Conservation (phyloP, 2,888 invertebrate species). For the Acronicta leporina region DNA sequence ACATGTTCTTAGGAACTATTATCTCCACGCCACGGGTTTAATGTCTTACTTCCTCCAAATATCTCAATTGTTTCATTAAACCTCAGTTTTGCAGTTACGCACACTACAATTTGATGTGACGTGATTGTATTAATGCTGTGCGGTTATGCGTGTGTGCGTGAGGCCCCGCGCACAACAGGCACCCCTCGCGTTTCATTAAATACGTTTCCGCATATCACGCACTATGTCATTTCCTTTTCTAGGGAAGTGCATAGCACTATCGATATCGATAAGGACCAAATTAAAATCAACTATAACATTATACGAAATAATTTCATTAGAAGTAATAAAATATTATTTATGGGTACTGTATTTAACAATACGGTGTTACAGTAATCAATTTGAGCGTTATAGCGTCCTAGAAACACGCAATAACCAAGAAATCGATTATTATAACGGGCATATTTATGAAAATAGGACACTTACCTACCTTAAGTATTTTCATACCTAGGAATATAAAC, state of each 20-base stretch:
- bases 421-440: slow-evolving; percentile 32
- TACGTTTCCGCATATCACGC: slow-evolving; percentile 89
- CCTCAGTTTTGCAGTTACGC: slow-evolving; percentile 58
- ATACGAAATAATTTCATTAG: slow-evolving; percentile 8
- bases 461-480: not conserved
- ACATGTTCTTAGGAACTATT: slow-evolving; percentile 41
- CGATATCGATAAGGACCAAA: slow-evolving; percentile 61
- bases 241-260: slow-evolving; percentile 63
- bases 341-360: slow-evolving; percentile 23
- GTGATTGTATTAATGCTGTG: slow-evolving; percentile 36
- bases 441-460: slow-evolving; percentile 4
- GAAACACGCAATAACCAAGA: slow-evolving; percentile 25
- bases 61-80: slow-evolving; percentile 54
- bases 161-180: slow-evolving; percentile 73
- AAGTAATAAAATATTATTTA: slow-evolving; percentile 27
- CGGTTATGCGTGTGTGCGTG: slow-evolving; percentile 51
- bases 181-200: slow-evolving; percentile 88
- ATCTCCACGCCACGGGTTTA: slow-evolving; percentile 48
- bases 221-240: slow-evolving; percentile 87
- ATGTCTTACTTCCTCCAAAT: slow-evolving; percentile 57
- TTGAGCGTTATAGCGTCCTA: slow-evolving; percentile 28
- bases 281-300: slow-evolving; percentile 22
- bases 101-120: slow-evolving; percentile 43
- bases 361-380: slow-evolving; percentile 29
- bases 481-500: not conserved